phyloP scores from a whole-genome alignment of 2,888 invertebrate genomes.

The Eristalis arbustorum region DNA sequence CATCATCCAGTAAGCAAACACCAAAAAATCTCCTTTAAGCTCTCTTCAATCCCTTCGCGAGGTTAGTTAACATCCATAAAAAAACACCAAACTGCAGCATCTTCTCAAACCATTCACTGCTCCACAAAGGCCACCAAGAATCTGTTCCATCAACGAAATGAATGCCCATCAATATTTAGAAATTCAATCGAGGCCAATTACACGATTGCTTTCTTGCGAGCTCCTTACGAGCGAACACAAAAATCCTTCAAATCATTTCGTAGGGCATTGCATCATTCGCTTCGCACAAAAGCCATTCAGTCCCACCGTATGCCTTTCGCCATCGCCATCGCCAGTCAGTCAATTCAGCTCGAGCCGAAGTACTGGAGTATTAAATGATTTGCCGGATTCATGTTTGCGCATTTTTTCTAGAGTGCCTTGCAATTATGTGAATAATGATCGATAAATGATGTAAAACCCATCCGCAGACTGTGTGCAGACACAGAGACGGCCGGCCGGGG shows the following conservation, averaged over 20 bases:
- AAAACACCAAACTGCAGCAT: no score
- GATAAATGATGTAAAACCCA: conserved; percentile 4
- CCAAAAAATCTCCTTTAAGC: no score
- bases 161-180: no score
- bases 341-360: background rate
- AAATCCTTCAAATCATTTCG: background rate
- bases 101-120: no score
- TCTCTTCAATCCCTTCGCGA: no score
- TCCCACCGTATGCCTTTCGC: background rate
- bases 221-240: background rate
- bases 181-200: background rate
- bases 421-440: background rate
- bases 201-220: background rate
- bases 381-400: conserved; percentile 1
- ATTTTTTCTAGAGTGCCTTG: background rate
- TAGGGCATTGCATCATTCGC: background rate
- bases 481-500: background rate
- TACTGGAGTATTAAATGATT: conserved; percentile 20
- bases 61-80: no score
- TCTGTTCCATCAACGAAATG: no score
- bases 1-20: no score
- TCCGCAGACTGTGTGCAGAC: background rate
- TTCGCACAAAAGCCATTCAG: background rate
- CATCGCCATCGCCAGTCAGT: background rate
- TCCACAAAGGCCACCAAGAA: no score